Evolutionary conservation across 2,797 vertebrate species (phyloP), one percentile per base, ranked within the genome.

Genomic region (Gymnodraco acuticeps): DNA sequence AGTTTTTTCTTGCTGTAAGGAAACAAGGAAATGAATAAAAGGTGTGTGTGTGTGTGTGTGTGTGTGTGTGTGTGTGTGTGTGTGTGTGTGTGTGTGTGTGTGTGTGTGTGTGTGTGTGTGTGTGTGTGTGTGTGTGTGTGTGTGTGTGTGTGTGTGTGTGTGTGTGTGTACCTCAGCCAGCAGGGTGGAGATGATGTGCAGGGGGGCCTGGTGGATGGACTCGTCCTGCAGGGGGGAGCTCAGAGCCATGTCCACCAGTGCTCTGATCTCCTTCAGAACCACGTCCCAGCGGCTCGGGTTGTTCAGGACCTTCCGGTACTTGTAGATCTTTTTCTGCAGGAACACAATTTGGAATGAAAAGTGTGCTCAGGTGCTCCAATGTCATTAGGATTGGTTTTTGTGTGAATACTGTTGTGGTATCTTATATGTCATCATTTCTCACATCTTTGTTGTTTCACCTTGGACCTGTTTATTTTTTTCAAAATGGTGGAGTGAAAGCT

Each of bases 261-360:
- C 95, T 64, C 97, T 90, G 92, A 99, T 99, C 95, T 99, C 98
- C 93, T 99, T 99, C 92, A 99, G 89, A 53, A 99, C 98, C 62
- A 99, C 97, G 45, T 99, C 98, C 97, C 97, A 99, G 80, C 98
- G 98, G 80, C 97, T 97, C 0, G 98, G 98, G 91, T 99, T 98
- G 78, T 96, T 98, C 88, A 99, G 95, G 65, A 99, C 97, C 92
- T 99, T 99, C 52, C 98, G 97, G 86, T 99, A 99, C 90, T 99
- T 99, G 91, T 99, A 99, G 90, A 99, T 99, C 94, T 99, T 99
- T 96, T 99, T 99, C 98, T 99, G 93, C 27, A 27, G 52, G 65
- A 84, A 72, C 16, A 27, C 27, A 27, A 27, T 5, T 27, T 27
- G 27, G 27, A 27, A 27, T 27, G 27, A 27, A 27, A 27, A 27